These are phyloP conservation scores for Anguilla megastoma DNA, from an alignment of 2,797 vertebrate species.

Conservation along the genomic window DNA sequence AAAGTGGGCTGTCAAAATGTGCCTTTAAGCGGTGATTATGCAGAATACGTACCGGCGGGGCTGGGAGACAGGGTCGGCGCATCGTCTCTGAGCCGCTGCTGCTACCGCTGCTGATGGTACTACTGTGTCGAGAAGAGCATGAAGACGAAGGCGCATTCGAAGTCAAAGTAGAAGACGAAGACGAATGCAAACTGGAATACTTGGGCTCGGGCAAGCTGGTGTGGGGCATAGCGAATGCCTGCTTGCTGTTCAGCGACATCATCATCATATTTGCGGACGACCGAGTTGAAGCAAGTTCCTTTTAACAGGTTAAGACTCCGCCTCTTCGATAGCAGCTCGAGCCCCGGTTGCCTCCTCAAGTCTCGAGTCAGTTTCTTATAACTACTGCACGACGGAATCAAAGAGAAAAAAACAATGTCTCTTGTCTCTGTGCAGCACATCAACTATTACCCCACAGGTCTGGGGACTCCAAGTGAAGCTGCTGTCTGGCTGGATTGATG, in stretches of 20 bases:
- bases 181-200: constrained; percentile 87
- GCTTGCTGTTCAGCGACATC: constrained; percentile 97
- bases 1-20: constrained; percentile 88
- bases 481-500: constrained; percentile 54
- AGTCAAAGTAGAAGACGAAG: constrained; percentile 82
- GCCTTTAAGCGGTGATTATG: constrained; percentile 91
- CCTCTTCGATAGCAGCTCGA: constrained; percentile 73
- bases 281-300: constrained; percentile 73
- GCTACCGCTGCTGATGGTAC: constrained; percentile 75
- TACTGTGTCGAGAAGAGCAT: constrained; percentile 83
- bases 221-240: constrained; percentile 91
- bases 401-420: constrained; percentile 60
- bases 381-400: constrained; percentile 38
- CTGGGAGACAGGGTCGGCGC: constrained; percentile 93
- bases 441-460: constrained; percentile 56
- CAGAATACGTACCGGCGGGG: constrained; percentile 96
- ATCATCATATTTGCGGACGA: constrained; percentile 93
- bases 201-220: constrained; percentile 88
- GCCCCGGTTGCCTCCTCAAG: constrained; percentile 64
- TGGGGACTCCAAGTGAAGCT: constrained; percentile 50
- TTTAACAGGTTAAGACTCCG: constrained; percentile 82
- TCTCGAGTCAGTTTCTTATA: constrained; percentile 65
- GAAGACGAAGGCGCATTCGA: constrained; percentile 79
- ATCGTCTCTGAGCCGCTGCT: constrained; percentile 85
- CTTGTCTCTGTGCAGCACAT: constrained; percentile 67